These are phyloP conservation scores for Eurosta solidaginis DNA, from an alignment of 1,140 invertebrate species.

Conservation along the genomic window DNA sequence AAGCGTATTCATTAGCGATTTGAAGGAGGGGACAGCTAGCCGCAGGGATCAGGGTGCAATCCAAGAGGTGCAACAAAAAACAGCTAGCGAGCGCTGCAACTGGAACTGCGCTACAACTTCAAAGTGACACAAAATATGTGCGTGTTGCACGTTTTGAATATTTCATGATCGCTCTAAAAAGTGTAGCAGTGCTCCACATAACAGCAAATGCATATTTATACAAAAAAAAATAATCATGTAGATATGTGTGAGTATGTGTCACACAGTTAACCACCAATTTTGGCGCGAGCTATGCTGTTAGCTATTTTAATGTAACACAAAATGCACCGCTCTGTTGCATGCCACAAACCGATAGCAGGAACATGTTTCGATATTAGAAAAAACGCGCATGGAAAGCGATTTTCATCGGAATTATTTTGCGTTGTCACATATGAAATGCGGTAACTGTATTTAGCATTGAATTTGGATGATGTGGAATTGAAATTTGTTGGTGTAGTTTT, in stretches of 20 bases:
- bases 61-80: no score
- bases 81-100: not conserved
- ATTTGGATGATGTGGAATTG: not conserved
- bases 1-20: not conserved
- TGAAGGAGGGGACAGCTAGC: not conserved
- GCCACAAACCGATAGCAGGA: not conserved
- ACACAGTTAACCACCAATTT: not conserved
- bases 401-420: not conserved
- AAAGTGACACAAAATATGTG: conserved; percentile 6
- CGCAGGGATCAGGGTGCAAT: not conserved
- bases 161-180: conserved; percentile 10
- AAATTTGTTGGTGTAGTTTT: no score
- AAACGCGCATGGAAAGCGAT: not conserved
- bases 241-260: not conserved
- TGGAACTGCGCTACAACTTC: not conserved
- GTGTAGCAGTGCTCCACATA: not conserved
- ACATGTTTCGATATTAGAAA: not conserved
- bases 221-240: not conserved
- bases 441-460: not conserved
- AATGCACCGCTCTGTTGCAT: not conserved
- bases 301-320: not conserved
- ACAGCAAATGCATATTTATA: not conserved
- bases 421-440: not conserved
- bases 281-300: not conserved
- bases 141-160: conserved; percentile 25